These are phyloP conservation scores for Ypsolopha sequella DNA, from an alignment of 2,888 invertebrate species.

Conservation along the genomic window DNA sequence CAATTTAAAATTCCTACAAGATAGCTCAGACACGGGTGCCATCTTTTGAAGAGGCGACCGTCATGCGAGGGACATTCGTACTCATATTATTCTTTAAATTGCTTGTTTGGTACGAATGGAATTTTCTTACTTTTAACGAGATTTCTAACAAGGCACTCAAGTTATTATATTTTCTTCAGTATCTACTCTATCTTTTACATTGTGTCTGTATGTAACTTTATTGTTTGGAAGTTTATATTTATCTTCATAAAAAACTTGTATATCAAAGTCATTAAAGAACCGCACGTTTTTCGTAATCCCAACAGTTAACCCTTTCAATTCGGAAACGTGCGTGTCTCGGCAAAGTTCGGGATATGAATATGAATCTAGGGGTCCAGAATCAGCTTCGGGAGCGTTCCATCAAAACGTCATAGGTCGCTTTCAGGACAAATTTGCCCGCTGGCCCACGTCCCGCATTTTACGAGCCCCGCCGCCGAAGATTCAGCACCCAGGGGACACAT, in stretches of 20 bases:
- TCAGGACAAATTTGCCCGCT: constrained; percentile 68
- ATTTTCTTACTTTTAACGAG: constrained; percentile 35
- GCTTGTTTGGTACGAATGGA: constrained; percentile 15
- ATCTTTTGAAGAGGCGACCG: constrained; percentile 65
- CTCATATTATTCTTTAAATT: constrained; percentile 25
- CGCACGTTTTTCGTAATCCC: too few relatives aligned
- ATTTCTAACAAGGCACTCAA: constrained; percentile 13
- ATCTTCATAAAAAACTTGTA: too few relatives aligned
- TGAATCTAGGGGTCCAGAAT: constrained; percentile 63
- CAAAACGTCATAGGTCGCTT: constrained; percentile 70
- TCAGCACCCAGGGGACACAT: constrained; percentile 70
- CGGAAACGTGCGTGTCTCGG: not conserved
- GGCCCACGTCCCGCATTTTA: constrained; percentile 70
- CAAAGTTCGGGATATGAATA: constrained; percentile 48
- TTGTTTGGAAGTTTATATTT: too few relatives aligned
- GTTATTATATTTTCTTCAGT: not conserved
- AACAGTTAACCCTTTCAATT: too few relatives aligned
- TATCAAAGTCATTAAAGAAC: too few relatives aligned
- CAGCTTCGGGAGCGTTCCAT: constrained; percentile 62
- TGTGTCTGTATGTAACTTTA: too few relatives aligned
- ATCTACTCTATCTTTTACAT: too few relatives aligned
- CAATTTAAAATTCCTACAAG: constrained; percentile 73
- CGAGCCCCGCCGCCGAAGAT: constrained; percentile 68
- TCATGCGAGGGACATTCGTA: constrained; percentile 51
- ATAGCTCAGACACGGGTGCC: constrained; percentile 69